Percentiles rank a stretch among this genome's conserved stretches.
Evolutionary conservation across 2,888 invertebrate species (phyloP).

Genomic region (Catonia carolina): DNA sequence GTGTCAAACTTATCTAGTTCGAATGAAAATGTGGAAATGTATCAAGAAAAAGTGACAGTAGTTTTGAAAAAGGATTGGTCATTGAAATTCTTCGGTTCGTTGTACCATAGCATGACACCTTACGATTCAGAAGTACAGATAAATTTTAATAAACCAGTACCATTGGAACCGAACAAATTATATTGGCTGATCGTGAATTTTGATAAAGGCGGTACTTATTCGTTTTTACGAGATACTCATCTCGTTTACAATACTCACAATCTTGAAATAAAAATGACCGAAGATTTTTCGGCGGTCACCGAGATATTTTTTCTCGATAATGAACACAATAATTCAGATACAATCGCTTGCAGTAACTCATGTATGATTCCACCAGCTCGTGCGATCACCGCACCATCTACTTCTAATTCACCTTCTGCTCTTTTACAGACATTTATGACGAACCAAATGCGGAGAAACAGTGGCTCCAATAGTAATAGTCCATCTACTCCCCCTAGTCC

Average conservation of each 20-base stretch:
- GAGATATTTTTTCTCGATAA: slow-evolving; percentile 20
- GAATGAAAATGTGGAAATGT: slow-evolving; percentile 17
- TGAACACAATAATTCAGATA: too few species aligned
- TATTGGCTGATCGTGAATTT: slow-evolving; percentile 24
- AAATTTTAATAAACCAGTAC: slow-evolving; percentile 19
- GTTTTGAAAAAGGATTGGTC: slow-evolving; percentile 25
- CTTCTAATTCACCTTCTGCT: too few species aligned
- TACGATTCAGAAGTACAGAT: slow-evolving; percentile 17
- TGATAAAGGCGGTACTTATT: slow-evolving; percentile 20
- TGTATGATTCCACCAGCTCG: too few species aligned
- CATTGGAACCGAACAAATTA: slow-evolving; percentile 17
- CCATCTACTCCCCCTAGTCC: too few species aligned
- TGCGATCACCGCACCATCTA: too few species aligned
- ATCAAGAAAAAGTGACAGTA: slow-evolving; percentile 23
- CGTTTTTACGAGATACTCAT: slow-evolving; percentile 15
- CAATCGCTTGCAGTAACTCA: too few species aligned
- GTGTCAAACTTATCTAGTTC: slow-evolving; percentile 16
- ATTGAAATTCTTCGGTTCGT: slow-evolving; percentile 20
- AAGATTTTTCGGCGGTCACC: slow-evolving; percentile 21
- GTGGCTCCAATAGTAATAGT: too few species aligned
- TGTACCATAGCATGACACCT: slow-evolving; percentile 6
- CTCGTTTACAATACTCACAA: slow-evolving; percentile 14
- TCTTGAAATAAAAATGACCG: slow-evolving; percentile 11
- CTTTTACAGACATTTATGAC: too few species aligned
- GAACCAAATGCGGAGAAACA: too few species aligned